Evolutionary conservation across 1,140 invertebrate species (phyloP), one percentile per base, ranked within the genome.

Genomic region (Macrotrachela quadricornifera): DNA sequence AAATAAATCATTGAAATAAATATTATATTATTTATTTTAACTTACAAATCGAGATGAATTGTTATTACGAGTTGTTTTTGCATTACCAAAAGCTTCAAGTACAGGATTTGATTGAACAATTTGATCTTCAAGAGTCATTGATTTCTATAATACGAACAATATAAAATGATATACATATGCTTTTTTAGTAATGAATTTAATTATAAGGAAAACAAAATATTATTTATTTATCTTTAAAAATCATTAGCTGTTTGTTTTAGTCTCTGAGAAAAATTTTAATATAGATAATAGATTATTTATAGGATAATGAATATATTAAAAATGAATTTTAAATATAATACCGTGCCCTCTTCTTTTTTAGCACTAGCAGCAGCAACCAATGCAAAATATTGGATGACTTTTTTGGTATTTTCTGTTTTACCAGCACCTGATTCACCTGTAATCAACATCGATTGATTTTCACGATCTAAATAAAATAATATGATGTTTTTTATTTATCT

Each of bases 321-420:
- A 8, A 30, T 30, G 21, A 30, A 4, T 30, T 4, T 30, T 8
- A 30, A 30, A 30, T 30, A 30, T 8, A 30, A 30, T 30, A 30
- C 21, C 8, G 2, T 30, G 2, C 21, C 21, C 8, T 30, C 21
- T 30, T 30, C 21, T 8, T 30, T 30, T 30, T 30, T 30, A 30
- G 21, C 21, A 30, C 46, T 30, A 42, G 46, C 40, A 39, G 41
- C 46, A 30, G 75, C 76, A 50, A 78, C 73, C 51, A 70, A 67
- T 49, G 77, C 77, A 61, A 79, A 78, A 61, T 79, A 78, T 50
- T 73, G 67, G 64, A 78, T 79, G 50, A 79, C 77, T 62, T 79
- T 79, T 63, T 78, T 78, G 36, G 77, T 78, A 64, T 78, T 78
- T 61, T 78, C 77, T 56, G 78, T 78, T 64, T 78, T 78, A 55